Percentiles rank a stretch among this genome's conserved stretches.
These are phyloP conservation scores for Arctia plantaginis DNA, from an alignment of 2,888 invertebrate species.

Conservation along the genomic window DNA sequence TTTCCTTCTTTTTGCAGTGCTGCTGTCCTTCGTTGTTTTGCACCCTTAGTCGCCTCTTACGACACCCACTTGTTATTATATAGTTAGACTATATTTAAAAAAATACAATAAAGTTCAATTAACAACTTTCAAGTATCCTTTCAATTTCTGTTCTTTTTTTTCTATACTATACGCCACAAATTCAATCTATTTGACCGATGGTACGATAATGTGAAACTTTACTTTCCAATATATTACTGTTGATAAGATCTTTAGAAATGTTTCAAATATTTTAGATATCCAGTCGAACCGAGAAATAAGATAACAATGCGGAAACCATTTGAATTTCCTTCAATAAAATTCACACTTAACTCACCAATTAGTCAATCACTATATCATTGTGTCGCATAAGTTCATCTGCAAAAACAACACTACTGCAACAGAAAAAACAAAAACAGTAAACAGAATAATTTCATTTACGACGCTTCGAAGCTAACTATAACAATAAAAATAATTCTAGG, in stretches of 20 bases:
- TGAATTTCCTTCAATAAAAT: too few species aligned
- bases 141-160: too few species aligned
- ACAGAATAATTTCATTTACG: conserved; percentile 41
- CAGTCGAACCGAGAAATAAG: neutral
- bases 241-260: neutral
- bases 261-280: neutral
- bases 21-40: too few species aligned
- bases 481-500: conserved; percentile 44
- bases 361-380: conserved; percentile 11
- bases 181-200: neutral
- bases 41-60: too few species aligned
- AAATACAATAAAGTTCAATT: too few species aligned
- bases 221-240: neutral
- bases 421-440: conserved; percentile 23
- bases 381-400: conserved; percentile 16
- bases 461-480: conserved; percentile 34
- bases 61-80: too few species aligned
- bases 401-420: conserved; percentile 23
- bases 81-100: too few species aligned
- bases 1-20: too few species aligned
- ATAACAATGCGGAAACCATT: neutral
- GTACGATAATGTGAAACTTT: neutral
- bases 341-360: too few species aligned
- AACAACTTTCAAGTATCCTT: neutral
- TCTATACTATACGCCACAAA: too few species aligned